Evolutionary conservation across 2,888 invertebrate species (phyloP), one percentile per base, ranked within the genome.

Genomic region (Theristus sp.): DNA sequence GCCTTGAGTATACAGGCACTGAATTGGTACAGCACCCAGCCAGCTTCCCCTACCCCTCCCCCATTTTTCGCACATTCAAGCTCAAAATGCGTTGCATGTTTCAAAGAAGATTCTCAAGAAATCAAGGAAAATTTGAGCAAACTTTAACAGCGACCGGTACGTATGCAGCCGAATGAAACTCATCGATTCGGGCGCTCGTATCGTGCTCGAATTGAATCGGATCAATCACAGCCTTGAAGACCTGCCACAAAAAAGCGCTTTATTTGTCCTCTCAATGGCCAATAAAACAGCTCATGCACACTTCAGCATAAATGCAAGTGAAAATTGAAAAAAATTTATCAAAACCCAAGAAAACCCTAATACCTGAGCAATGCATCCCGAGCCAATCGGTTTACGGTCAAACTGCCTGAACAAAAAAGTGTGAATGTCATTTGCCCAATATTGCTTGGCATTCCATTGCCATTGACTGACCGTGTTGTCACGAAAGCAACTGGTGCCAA

Each of bases 281-380:
- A n/a, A n/a, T n/a, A n/a, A n/a, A 52, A 24, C 56, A 26, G 52
- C 10, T n/a, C 3, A 13, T 52, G 52, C 52, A 13, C 17, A 52
- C 52, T 52, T 38, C 38, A 20, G 10, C 38, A 20, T 20, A 38
- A 10, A n/a, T 24, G 49, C 10, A 49, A 24, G 22, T n/a, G 38
- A 13, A 20, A 38, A 20, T 38, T 13, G 6, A 13, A 38, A 20
- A 38, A 6, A 20, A 38, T 6, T 6, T 13, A 20, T 13, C 10
- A 20, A 38, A 6, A 20, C 10, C 10, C n/a, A n/a, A n/a, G n/a
- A n/a, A n/a, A n/a, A n/a, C n/a, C 25, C 6, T 20, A 13, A 57
- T n/a, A 77, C 77, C 73, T 80, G 80, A 25, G 77, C 80, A 64
- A 79, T 76, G 67, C 79, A 79, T 30, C 79, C 80, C 17, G 79